Conservation (phyloP, 2,113 vertebrate genomes). For the Toxotes jaculatrix region DNA sequence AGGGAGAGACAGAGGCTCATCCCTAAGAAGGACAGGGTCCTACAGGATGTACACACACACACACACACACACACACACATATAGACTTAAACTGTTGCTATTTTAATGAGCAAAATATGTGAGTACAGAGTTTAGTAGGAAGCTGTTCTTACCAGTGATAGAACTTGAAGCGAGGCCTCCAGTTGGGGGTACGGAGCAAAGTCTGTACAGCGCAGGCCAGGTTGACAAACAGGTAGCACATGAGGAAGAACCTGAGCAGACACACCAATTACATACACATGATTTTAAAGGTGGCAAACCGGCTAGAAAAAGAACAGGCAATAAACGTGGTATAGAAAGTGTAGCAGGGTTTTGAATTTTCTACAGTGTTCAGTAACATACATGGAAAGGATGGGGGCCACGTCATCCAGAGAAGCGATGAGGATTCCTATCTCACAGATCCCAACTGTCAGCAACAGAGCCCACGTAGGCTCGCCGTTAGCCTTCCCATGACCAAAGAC, state of each 20-base stretch:
- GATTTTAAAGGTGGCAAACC: neutral
- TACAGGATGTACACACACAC: slow-evolving; percentile 64
- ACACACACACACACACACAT: slow-evolving; percentile 1
- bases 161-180: slow-evolving; percentile 96
- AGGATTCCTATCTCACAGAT: slow-evolving; percentile 98
- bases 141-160: slow-evolving; percentile 89
- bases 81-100: neutral
- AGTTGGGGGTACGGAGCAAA: slow-evolving; percentile 92
- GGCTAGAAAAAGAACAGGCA: neutral
- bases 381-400: slow-evolving; percentile 98
- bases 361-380: slow-evolving; percentile 69
- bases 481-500: slow-evolving; percentile 95
- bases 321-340: neutral
- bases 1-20: slow-evolving; percentile 97
- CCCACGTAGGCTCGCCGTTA: slow-evolving; percentile 97
- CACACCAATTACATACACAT: neutral
- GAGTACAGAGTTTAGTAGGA: neutral
- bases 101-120: neutral
- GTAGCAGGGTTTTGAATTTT: neutral
- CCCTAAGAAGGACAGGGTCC: slow-evolving; percentile 95
- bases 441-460: slow-evolving; percentile 90
- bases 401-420: slow-evolving; percentile 93
- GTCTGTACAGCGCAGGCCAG: slow-evolving; percentile 97
- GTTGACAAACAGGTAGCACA: slow-evolving; percentile 98
- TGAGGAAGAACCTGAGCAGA: slow-evolving; percentile 93